Evolutionary conservation across 2,113 vertebrate species (phyloP).

Genomic region (Struthio camelus): DNA sequence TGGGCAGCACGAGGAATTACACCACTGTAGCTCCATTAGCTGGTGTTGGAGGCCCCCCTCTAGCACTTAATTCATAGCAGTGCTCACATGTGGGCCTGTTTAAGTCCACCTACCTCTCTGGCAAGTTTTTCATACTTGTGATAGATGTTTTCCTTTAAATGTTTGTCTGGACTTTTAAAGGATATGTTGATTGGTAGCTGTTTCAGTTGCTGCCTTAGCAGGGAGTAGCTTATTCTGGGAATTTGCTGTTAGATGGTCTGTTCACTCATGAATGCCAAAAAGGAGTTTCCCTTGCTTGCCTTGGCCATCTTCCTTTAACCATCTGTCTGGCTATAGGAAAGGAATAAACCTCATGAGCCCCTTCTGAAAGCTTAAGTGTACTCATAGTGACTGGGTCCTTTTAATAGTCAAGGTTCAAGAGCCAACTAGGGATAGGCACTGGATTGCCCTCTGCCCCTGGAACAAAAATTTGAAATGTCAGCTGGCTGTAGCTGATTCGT

Average conservation of each 20-base stretch:
- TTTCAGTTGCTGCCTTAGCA: not conserved
- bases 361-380: constrained; percentile 14
- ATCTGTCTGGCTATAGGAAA: constrained; percentile 6
- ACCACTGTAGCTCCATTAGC: not conserved
- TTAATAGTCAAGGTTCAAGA: not conserved
- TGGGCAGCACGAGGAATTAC: not conserved
- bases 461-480: not conserved
- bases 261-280: not conserved
- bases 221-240: not conserved
- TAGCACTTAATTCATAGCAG: not conserved
- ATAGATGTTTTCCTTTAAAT: not conserved
- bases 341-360: not conserved
- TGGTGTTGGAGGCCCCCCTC: not conserved
- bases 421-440: not conserved
- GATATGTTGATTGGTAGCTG: not conserved
- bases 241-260: constrained; percentile 29
- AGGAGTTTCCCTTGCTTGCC: constrained; percentile 7
- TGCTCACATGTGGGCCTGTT: not conserved
- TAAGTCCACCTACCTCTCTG: not conserved
- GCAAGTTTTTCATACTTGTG: not conserved
- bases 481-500: not conserved
- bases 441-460: not conserved
- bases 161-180: not conserved
- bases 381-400: not conserved
- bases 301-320: constrained; percentile 33